Evolutionary conservation across 2,888 invertebrate genomes (phyloP).

Genomic region (Lasioglossum malachurum): DNA sequence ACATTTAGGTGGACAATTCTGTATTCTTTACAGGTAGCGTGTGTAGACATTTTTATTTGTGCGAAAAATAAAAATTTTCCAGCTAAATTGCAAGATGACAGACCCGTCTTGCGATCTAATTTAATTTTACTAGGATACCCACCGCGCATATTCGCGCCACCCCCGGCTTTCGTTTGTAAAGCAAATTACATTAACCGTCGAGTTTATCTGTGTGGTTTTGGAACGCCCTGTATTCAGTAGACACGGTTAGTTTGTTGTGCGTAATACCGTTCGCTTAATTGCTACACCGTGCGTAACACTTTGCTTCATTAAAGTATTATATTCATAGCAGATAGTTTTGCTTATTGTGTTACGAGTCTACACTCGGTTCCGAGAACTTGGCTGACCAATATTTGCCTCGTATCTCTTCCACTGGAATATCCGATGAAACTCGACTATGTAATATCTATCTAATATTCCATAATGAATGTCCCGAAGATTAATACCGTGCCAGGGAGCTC

Average conservation of each 20-base stretch:
- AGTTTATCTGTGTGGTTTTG: background rate
- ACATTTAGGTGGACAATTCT: too few species aligned
- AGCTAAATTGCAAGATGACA: too few species aligned
- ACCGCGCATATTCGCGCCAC: too few species aligned
- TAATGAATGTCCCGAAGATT: background rate
- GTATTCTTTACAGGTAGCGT: background rate
- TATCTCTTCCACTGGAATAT: background rate
- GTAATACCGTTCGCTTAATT: background rate
- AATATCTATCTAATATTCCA: background rate
- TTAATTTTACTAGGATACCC: background rate
- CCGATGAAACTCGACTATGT: background rate
- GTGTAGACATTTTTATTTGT: too few species aligned
- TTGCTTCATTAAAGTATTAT: background rate
- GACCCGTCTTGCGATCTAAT: background rate
- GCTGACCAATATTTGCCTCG: background rate
- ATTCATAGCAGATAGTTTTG: background rate
- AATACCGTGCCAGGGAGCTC: background rate
- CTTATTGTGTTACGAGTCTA: background rate
- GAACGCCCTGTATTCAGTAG: conserved; percentile 1
- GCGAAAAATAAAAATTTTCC: too few species aligned
- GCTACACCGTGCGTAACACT: background rate
- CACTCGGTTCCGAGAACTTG: background rate
- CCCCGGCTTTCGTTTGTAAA: background rate
- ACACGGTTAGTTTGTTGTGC: background rate
- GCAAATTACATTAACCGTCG: background rate